Evolutionary conservation across 2,888 invertebrate species (phyloP), one percentile per base, ranked within the genome.

Genomic region (Artemia sinica): DNA sequence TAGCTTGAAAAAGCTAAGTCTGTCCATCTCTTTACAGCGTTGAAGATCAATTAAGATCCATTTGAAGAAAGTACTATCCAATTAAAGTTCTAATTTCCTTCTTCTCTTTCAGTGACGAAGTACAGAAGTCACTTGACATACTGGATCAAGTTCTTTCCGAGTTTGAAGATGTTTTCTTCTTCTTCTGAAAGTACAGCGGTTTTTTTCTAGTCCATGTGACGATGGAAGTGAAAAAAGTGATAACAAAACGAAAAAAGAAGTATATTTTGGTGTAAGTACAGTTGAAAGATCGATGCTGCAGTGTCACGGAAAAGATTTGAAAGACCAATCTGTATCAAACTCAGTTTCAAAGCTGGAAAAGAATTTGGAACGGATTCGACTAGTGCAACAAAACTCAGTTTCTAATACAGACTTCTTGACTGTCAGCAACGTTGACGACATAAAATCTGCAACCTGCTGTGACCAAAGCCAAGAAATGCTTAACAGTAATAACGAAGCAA

Each of bases 91-190:
- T 28, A 28, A 28, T 28, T 28, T 4, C 28, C 28, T 2, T 28
- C 4, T 28, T 28, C 28, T 77, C 74, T 84, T 84, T 74, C 83
- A 87, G 87, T 80, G 89, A 89, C 80, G 90, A 90, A 80, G 89
- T 91, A 78, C 89, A 90, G 80, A 85, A 89, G 78, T 89, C 89
- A 74, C 83, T 91, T 81, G 89, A 89, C 80, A 83, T 90, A 75
- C 82, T 91, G 80, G 91, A 91, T 82, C 86, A 88, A 77, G 90
- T 91, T 79, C 82, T 91, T 79, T 89, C 89, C 75, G 90, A 91
- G 81, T 91, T 90, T 82, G 91, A 91, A 83, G 90, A 90, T 78
- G 81, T 83, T 28, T 28, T 4, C 28, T 28, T 28, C 28, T 28
- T 28, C 28, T 28, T 28, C 28, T 28, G 28, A 28, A 28, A 28